Percentiles rank a stretch among this genome's conserved stretches.
These are phyloP conservation scores for Tetragonisca angustula DNA, from an alignment of 2,888 invertebrate species.

Conservation along the genomic window DNA sequence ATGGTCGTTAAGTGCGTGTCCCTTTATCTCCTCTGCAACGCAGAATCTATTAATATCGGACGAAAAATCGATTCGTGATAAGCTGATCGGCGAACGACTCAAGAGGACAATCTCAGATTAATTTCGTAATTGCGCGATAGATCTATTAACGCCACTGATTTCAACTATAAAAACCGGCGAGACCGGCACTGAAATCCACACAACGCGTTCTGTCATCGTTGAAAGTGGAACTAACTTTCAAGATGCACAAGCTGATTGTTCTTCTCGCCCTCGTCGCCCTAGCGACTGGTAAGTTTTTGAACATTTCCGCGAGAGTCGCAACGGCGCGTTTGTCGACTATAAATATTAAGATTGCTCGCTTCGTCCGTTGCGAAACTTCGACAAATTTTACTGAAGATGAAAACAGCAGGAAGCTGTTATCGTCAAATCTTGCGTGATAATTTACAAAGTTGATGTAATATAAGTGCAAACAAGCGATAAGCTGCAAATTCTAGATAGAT, in stretches of 20 bases:
- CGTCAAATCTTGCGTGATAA: too few relatives aligned
- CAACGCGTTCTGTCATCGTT: neutral
- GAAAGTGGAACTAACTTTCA: neutral
- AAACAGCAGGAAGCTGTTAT: too few relatives aligned
- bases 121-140: neutral
- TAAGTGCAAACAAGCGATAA: too few relatives aligned
- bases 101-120: conserved; percentile 34
- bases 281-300: conserved; percentile 46
- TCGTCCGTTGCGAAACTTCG: too few relatives aligned
- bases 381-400: too few relatives aligned
- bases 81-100: conserved; percentile 9
- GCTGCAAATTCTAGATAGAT: too few relatives aligned
- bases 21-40: conserved; percentile 33
- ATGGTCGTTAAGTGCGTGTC: conserved; percentile 36
- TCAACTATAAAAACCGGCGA: conserved; percentile 40
- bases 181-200: neutral
- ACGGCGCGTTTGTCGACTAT: too few relatives aligned
- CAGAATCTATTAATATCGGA: conserved; percentile 32
- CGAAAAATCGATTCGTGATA: conserved; percentile 29
- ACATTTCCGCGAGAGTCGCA: neutral
- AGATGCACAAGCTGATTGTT: conserved; percentile 25
- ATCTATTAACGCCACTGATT: neutral
- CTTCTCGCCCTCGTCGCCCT: conserved; percentile 42
- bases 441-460: too few relatives aligned
- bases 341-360: too few relatives aligned